Evolutionary conservation across 2,888 invertebrate species (phyloP), one percentile per base, ranked within the genome.

Genomic region (Platycnemis pennipes): DNA sequence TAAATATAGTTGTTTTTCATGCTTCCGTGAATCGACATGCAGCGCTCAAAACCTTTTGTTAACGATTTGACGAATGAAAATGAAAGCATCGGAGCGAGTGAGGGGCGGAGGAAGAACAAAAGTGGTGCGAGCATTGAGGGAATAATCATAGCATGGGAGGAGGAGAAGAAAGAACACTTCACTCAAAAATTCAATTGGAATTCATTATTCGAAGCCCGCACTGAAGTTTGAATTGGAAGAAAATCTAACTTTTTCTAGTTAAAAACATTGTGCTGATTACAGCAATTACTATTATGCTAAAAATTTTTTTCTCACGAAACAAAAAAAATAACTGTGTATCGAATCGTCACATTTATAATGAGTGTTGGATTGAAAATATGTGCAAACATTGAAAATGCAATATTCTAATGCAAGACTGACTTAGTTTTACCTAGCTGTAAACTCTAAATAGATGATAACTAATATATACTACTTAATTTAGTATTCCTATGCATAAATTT

Each of bases 1-100:
- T 77, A 77, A 77, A 77, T 77, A 77, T 77, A 26, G 31, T 31
- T 77, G 77, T 77, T 77, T 77, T 77, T 77, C 77, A 37, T 77
- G 77, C 77, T 13, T 77, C 77, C 16, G 31, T 37, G 3, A 31
- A 37, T n/a, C 37, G 77, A 13, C 77, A 37, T 13, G 1, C 31
- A 77, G 77, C 37, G 77, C 77, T 77, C 37, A 37, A n/a, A 77
- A 77, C 77, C 77, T 37, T 77, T 77, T 77, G 77, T 77, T 13
- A 77, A 37, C 11, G 31, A 77, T 77, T 77, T 37, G 13, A 37
- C 13, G 37, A 77, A 77, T 37, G 77, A 77, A 77, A 77, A 77
- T 77, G 77, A 77, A 77, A 77, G 77, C 37, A 16, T 11, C 37
- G 13, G 77, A 31, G 77, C 8, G 77, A 77, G 37, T 37, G 77